These are phyloP conservation scores for Neoascia interrupta DNA, from an alignment of 2,888 invertebrate genomes.

Conservation along the genomic window DNA sequence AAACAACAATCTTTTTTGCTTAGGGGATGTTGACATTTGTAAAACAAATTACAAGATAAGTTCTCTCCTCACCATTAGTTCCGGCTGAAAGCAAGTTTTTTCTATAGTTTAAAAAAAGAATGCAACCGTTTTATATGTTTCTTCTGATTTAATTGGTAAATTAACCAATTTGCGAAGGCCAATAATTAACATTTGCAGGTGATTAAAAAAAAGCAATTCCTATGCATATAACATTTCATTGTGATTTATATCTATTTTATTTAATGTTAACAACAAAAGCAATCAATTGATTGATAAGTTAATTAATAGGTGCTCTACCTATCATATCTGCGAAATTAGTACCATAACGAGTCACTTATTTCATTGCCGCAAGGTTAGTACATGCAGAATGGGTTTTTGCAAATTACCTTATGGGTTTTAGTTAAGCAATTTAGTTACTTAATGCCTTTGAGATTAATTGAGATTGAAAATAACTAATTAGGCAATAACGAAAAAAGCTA, in stretches of 20 bases:
- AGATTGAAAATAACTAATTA: too few relatives aligned
- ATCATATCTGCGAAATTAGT: too few relatives aligned
- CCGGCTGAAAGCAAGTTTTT: neutral
- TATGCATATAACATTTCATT: neutral
- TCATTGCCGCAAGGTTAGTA: too few relatives aligned
- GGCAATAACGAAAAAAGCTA: too few relatives aligned
- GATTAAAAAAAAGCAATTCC: neutral
- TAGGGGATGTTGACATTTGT: slow-evolving; percentile 20
- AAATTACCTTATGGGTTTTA: too few relatives aligned
- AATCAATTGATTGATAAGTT: neutral
- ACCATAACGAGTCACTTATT: too few relatives aligned
- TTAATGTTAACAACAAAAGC: neutral
- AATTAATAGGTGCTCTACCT: neutral
- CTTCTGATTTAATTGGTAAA: slow-evolving; percentile 15
- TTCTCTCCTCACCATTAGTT: neutral
- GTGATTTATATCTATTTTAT: slow-evolving; percentile 5
- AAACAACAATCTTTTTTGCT: neutral
- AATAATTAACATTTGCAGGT: neutral
- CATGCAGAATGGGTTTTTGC: too few relatives aligned
- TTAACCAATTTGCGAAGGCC: neutral
- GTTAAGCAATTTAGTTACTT: too few relatives aligned
- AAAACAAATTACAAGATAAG: neutral
- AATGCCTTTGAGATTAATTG: too few relatives aligned
- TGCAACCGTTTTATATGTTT: neutral
- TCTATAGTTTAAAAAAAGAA: too few relatives aligned